phyloP scores from a whole-genome alignment of 2,113 vertebrate genomes.

The Pseudonaja textilis region DNA sequence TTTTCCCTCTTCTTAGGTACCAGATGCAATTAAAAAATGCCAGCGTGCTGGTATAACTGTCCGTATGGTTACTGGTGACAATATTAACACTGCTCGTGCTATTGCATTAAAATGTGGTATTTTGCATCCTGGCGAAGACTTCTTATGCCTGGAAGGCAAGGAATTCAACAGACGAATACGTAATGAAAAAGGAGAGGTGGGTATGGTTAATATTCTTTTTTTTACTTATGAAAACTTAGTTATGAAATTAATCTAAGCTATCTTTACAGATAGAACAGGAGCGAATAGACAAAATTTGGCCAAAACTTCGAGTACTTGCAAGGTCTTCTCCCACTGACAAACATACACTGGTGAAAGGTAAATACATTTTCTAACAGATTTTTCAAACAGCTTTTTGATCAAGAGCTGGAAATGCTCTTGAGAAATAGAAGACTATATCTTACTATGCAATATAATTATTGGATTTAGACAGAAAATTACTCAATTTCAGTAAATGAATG shows the following conservation, averaged over 20 bases:
- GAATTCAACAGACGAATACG: slow-evolving; percentile 98
- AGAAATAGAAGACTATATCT: background rate
- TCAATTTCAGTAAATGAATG: background rate
- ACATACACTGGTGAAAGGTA: slow-evolving; percentile 98
- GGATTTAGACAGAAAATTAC: background rate
- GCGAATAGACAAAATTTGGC: slow-evolving; percentile 97
- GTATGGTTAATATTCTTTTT: background rate
- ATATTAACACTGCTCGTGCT: slow-evolving; percentile 96
- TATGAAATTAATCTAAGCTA: slow-evolving; percentile 30
- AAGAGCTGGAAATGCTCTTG: background rate
- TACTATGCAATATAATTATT: background rate
- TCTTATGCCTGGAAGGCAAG: slow-evolving; percentile 95
- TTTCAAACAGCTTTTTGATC: background rate
- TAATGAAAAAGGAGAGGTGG: slow-evolving; percentile 98
- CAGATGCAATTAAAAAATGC: slow-evolving; percentile 95
- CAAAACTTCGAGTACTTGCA: slow-evolving; percentile 95
- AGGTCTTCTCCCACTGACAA: slow-evolving; percentile 98
- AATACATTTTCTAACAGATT: background rate
- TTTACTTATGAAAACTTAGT: background rate
- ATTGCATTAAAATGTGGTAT: slow-evolving; percentile 96
- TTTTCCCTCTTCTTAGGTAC: slow-evolving; percentile 76
- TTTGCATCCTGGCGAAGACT: slow-evolving; percentile 92
- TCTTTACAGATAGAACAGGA: slow-evolving; percentile 95
- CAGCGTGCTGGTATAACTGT: slow-evolving; percentile 97
- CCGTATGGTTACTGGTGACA: slow-evolving; percentile 98